Evolutionary conservation across 2,797 vertebrate genomes (phyloP).

Genomic region (Thripadectes ignobilis): DNA sequence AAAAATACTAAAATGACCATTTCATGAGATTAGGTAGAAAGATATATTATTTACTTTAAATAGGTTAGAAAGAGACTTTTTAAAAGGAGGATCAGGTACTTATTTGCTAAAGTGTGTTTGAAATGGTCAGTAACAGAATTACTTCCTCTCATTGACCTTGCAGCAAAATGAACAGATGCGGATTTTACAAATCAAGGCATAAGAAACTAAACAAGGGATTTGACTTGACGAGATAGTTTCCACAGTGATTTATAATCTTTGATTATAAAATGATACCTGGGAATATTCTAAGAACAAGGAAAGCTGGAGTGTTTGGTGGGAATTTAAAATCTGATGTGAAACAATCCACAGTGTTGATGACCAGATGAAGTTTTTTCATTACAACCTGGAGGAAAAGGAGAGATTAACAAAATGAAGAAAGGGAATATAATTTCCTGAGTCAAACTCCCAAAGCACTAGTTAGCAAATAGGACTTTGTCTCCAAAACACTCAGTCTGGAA

Average conservation of each 20-base stretch:
- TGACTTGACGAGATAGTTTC: not conserved
- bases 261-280: not conserved
- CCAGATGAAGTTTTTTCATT: not conserved
- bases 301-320: not conserved
- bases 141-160: not conserved
- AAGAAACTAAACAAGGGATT: not conserved
- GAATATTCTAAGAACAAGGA: not conserved
- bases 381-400: not conserved
- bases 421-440: constrained; percentile 37
- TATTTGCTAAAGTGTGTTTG: not conserved
- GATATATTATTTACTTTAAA: not conserved
- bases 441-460: not conserved
- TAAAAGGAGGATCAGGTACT: not conserved
- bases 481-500: constrained; percentile 29
- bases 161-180: not conserved
- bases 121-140: not conserved
- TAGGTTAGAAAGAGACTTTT: not conserved
- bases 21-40: not conserved
- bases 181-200: not conserved
- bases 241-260: not conserved
- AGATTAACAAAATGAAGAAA: constrained; percentile 4
- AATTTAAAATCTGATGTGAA: not conserved
- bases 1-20: not conserved
- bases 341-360: not conserved
- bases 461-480: not conserved